Percentiles rank a stretch among this genome's conserved stretches.
Evolutionary conservation across 1,140 invertebrate species (phyloP).

Genomic region (Ips nitidus): DNA sequence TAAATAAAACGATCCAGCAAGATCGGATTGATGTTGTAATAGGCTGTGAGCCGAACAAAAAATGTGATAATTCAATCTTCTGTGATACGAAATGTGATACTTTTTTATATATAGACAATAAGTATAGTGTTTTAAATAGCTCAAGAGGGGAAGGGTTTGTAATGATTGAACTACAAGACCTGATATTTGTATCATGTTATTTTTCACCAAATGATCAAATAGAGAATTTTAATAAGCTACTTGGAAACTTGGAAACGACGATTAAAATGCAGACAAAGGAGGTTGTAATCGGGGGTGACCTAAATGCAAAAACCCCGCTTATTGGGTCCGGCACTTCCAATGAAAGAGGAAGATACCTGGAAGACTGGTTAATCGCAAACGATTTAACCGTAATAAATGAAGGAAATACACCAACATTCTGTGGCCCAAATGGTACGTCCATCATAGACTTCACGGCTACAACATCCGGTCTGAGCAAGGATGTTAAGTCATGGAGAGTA

Average conservation of each 20-base stretch:
- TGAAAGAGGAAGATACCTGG: neutral
- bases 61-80: neutral
- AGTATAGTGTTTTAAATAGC: neutral
- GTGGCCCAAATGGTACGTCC: neutral
- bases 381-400: neutral
- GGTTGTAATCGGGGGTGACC: neutral
- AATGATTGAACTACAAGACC: neutral
- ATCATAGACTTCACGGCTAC: neutral
- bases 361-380: neutral
- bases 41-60: neutral
- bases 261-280: neutral
- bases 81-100: neutral
- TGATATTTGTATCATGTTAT: neutral
- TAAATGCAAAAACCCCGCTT: neutral
- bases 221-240: neutral
- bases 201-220: neutral
- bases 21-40: neutral
- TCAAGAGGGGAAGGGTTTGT: neutral
- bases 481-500: neutral
- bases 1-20: neutral
- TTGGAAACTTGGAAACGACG: neutral
- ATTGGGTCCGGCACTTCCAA: neutral
- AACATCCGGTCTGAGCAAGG: neutral
- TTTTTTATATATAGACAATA: neutral
- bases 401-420: slow-evolving; percentile 2